Evolutionary conservation across 2,113 vertebrate genomes (phyloP), one percentile per base, ranked within the genome.

Genomic region (Emydocephalus ijimae): DNA sequence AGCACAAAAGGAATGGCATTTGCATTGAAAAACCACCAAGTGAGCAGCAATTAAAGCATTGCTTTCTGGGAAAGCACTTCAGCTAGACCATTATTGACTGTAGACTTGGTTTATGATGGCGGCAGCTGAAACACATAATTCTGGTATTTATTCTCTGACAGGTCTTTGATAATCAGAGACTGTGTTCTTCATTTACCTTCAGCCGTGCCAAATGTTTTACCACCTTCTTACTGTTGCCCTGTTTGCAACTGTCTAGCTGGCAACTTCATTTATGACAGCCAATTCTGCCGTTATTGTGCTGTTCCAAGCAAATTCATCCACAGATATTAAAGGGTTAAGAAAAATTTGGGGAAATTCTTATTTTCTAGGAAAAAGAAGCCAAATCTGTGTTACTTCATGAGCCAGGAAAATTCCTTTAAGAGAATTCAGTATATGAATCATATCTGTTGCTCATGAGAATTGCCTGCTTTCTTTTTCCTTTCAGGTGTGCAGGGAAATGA

Each of bases 71-170:
- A 93, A 23, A 91, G 89, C 81, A 93, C 90, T 94, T 92, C 24
- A 74, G 90, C 94, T 69, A 85, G 92, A 29, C 1, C 0, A 57
- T 90, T 92, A 85, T 91, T 54, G 90, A 90, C 89, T 81, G 92
- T 0, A 0, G 86, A 43, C 91, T 56, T 0, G 0, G n/a, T 94
- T 95, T 91, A 91, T 96, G 97, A 96, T 94, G 96, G 95, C 94
- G 94, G 94, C 94, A 93, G 96, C 96, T 96, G 96, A 96, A 96
- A 95, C 0, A 0, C 90, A 96, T 94, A 96, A 94, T 90, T 94
- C 93, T 94, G 87, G 92, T 93, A 95, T 95, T 97, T 95, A 96
- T 94, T 81, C 1, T 0, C 91, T 90, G 92, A 89, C 94, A 94
- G 93, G 90, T 92, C 94, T 94, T 95, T 8, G 0, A 89, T 1